Conservation (phyloP, 2,113 vertebrate genomes). For the Daphoenositta chrysoptera region DNA sequence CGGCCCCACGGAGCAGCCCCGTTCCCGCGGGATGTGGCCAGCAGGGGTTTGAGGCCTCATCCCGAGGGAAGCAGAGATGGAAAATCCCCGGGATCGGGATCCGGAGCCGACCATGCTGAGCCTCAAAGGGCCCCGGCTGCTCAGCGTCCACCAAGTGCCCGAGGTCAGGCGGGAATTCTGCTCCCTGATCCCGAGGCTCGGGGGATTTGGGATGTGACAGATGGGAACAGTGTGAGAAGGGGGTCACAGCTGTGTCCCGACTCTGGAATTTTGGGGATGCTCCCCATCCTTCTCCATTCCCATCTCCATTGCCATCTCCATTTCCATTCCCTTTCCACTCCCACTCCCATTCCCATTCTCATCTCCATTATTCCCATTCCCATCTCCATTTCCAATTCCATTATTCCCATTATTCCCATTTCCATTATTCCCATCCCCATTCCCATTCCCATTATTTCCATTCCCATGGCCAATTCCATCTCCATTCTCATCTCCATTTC, state of each 20-base stretch:
- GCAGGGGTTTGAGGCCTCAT: not conserved
- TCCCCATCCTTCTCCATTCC: not conserved
- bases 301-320: not conserved
- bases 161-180: conserved; percentile 76
- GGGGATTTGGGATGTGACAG: not conserved
- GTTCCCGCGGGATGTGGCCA: fast-evolving
- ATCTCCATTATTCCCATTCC: too few species aligned
- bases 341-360: too few species aligned
- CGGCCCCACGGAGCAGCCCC: fast-evolving
- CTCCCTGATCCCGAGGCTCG: fast-evolving
- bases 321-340: too few species aligned
- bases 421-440: too few species aligned
- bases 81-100: not conserved
- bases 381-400: too few species aligned
- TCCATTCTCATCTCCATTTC: too few species aligned
- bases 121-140: conserved; percentile 79
- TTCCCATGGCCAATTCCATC: too few species aligned
- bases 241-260: not conserved
- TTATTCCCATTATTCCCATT: too few species aligned
- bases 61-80: not conserved
- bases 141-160: conserved; percentile 86
- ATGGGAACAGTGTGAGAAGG: fast-evolving
- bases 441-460: too few species aligned
- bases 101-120: conserved; percentile 71
- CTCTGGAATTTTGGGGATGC: fast-evolving